These are phyloP conservation scores for Lagopus muta DNA, from an alignment of 2,113 vertebrate species.

Conservation along the genomic window DNA sequence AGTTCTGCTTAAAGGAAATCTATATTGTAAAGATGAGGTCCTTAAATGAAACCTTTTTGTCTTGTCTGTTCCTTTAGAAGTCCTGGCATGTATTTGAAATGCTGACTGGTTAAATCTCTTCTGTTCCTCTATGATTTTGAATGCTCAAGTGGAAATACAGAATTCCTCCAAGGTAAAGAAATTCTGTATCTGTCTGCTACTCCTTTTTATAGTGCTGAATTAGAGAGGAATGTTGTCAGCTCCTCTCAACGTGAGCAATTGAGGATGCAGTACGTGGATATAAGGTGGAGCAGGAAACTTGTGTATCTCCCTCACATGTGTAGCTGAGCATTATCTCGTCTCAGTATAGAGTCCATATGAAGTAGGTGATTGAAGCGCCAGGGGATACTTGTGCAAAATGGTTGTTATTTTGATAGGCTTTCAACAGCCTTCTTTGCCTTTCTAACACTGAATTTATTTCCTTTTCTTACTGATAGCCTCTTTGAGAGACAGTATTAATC, in stretches of 20 bases:
- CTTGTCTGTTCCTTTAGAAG: constrained; percentile 4
- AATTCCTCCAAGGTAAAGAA: constrained; percentile 28
- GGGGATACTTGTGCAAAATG: background rate
- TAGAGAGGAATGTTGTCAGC: background rate
- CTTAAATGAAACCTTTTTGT: constrained; percentile 36
- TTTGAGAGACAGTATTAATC: background rate
- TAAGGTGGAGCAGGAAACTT: background rate
- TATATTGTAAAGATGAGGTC: background rate
- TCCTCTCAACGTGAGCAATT: background rate
- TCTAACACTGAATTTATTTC: background rate
- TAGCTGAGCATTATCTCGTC: background rate
- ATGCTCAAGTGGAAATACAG: background rate
- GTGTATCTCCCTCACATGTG: background rate
- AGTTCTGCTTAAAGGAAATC: background rate
- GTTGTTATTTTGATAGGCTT: background rate
- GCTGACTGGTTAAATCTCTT: constrained; percentile 15
- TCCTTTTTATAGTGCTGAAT: background rate
- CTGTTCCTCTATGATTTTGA: constrained; percentile 20
- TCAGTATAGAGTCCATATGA: background rate
- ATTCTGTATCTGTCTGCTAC: background rate
- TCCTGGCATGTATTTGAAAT: background rate
- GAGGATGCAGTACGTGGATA: background rate
- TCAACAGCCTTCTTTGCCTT: background rate
- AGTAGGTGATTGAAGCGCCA: background rate
- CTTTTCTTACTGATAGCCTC: background rate